Base-by-base conservation (phyloP, 2,113 vertebrate genomes). In the Onychostoma macrolepis region DNA sequence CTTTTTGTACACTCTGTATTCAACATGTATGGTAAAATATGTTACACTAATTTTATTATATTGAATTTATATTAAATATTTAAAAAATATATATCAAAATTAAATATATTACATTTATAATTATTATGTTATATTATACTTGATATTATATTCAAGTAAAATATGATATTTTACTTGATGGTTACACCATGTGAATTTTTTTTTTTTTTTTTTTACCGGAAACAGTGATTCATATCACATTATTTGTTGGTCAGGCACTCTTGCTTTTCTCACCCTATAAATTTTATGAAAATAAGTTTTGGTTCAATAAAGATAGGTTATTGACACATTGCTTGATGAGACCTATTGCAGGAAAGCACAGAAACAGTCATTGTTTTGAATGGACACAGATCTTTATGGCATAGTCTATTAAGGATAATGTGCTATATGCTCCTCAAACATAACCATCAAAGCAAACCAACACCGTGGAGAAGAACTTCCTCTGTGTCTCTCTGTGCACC, bases 381-480 rank as follows among this genome's bases (percentile, higher is more conserved):
- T 53, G 50, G 69, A 79, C 74, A 19, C 26, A 9, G 15, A 36
- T 61, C 50, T 74, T 15, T 43, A 86, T 26, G 12, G 28, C 12
- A 26, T 38, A 36, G 53, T 69, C 79, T 58, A 75, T 86, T 86
- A 53, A 36, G 33, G 2, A 61, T 86, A 77, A 84, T 84, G 56
- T 17, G 36, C 24, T 61, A 38, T 19, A 58, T 58, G 53, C 11
- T 80, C 75, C 76, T 80, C 24, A 72, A 43, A 38, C n/a, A 69
- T 80, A 79, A 61, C 56, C 24, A 61, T 61, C 56, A 61, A 78
- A 86, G 50, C 36, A 45, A 80, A 41, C 9, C 83, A 85, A 75
- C 74, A 82, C 50, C 26, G 43, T 24, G 3, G 30, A 76, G 28
- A 79, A 81, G 84, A 63, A 79, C 84, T 85, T 74, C 80, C 61